Evolutionary conservation across 2,888 invertebrate species (phyloP).

Genomic region (Amphipoea oculea): DNA sequence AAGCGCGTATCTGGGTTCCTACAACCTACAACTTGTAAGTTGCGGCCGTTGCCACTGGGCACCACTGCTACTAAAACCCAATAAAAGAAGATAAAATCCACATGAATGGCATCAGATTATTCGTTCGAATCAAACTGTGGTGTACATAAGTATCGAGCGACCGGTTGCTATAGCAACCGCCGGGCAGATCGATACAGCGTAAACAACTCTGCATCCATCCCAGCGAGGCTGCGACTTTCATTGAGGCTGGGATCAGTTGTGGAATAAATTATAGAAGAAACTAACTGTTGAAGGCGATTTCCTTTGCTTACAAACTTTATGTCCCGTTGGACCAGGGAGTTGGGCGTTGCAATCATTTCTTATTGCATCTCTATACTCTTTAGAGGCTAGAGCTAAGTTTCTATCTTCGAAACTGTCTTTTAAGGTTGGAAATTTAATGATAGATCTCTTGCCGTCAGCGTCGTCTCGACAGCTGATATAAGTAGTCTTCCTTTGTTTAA

Average conservation of each 20-base stretch:
- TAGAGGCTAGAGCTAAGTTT: not conserved
- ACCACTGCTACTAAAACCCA: not conserved
- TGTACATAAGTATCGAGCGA: conserved; percentile 37
- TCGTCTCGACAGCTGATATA: not conserved
- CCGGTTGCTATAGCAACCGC: conserved; percentile 52
- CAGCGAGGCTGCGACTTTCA: conserved; percentile 27
- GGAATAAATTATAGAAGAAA: conserved; percentile 36
- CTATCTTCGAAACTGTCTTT: not conserved
- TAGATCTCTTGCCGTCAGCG: not conserved
- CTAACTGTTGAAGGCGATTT: conserved; percentile 27
- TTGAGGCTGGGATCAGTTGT: conserved; percentile 35
- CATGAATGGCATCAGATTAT: conserved; percentile 43
- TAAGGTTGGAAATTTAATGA: not conserved
- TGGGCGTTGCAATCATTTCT: not conserved
- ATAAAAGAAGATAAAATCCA: conserved; percentile 22
- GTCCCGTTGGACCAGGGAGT: not conserved
- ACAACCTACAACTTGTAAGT: not conserved
- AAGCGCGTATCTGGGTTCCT: not conserved
- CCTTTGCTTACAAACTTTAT: conserved; percentile 7
- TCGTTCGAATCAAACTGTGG: conserved; percentile 36
- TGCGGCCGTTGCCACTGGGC: not conserved
- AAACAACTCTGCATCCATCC: conserved; percentile 59
- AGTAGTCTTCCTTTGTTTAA: not conserved
- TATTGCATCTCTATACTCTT: not conserved
- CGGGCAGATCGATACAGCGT: conserved; percentile 55